Evolutionary conservation across 2,888 invertebrate species (phyloP).

Genomic region (Nemotelus nigrinus): DNA sequence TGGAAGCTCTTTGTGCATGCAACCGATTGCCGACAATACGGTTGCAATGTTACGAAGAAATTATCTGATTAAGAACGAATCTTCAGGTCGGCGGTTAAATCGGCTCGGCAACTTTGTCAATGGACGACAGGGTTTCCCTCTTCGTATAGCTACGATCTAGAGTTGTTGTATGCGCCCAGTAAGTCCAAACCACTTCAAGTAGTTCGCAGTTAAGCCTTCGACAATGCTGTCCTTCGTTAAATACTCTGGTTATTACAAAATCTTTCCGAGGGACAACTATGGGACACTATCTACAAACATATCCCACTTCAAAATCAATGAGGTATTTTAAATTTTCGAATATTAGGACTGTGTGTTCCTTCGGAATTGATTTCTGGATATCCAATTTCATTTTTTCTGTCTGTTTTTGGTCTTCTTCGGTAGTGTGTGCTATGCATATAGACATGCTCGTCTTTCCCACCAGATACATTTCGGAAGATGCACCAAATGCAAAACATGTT

Average conservation of each 20-base stretch:
- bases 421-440: neutral
- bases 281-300: neutral
- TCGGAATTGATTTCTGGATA: conserved; percentile 18
- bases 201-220: conserved; percentile 20
- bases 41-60: conserved; percentile 39
- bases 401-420: neutral
- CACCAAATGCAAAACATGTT: neutral
- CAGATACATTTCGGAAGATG: neutral
- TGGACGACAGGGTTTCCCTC: neutral
- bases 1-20: conserved; percentile 51
- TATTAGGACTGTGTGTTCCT: conserved; percentile 19
- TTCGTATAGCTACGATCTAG: neutral
- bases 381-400: neutral
- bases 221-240: conserved; percentile 25
- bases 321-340: neutral
- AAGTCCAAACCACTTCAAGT: conserved; percentile 13
- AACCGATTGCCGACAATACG: conserved; percentile 48
- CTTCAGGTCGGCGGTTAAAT: conserved; percentile 8
- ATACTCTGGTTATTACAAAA: neutral
- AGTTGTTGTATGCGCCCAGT: conserved; percentile 19
- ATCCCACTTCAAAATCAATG: conserved; percentile 22
- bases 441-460: too few relatives aligned
- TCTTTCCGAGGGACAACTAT: neutral
- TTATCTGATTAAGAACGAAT: conserved; percentile 51
- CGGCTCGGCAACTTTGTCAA: neutral